Conservation (phyloP, 37 sponge, comb jelly and placozoan species). For the Ephydatia muelleri region DNA sequence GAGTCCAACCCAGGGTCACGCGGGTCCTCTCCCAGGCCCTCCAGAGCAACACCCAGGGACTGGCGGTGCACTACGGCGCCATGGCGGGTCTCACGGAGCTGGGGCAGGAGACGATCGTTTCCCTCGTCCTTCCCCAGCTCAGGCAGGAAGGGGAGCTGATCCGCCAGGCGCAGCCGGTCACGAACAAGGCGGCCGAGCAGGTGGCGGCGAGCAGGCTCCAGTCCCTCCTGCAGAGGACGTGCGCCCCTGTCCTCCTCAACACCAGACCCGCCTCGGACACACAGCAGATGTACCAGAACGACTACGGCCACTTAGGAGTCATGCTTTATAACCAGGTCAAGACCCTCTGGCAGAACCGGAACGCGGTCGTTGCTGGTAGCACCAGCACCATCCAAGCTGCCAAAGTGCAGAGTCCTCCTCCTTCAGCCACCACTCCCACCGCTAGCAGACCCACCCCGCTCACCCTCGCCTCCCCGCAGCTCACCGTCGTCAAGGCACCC, state of each 20-base stretch:
- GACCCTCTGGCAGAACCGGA: slow-evolving; percentile 41
- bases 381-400: too few relatives aligned
- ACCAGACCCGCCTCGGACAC: slow-evolving; percentile 51
- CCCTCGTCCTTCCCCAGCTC: slow-evolving; percentile 63
- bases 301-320: slow-evolving; percentile 68
- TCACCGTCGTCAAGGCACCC: slow-evolving; percentile 18
- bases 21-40: slow-evolving; percentile 59
- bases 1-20: slow-evolving; percentile 68
- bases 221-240: slow-evolving; percentile 49
- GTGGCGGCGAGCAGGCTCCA: slow-evolving; percentile 71
- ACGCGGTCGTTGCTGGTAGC: neutral
- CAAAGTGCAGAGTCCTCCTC: slow-evolving; percentile 10
- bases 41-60: slow-evolving; percentile 43
- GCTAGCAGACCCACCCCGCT: slow-evolving; percentile 31
- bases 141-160: slow-evolving; percentile 61
- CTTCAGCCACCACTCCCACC: slow-evolving; percentile 33
- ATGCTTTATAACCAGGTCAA: slow-evolving; percentile 69
- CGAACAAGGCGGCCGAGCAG: slow-evolving; percentile 45
- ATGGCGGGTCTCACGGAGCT: slow-evolving; percentile 63
- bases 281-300: slow-evolving; percentile 53
- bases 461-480: slow-evolving; percentile 26
- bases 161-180: slow-evolving; percentile 13
- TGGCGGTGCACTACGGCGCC: slow-evolving; percentile 77
- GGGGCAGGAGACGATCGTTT: slow-evolving; percentile 64
- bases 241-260: slow-evolving; percentile 46